Base-by-base conservation (phyloP, 2,797 vertebrate species). In the Bradypodion ventrale region DNA sequence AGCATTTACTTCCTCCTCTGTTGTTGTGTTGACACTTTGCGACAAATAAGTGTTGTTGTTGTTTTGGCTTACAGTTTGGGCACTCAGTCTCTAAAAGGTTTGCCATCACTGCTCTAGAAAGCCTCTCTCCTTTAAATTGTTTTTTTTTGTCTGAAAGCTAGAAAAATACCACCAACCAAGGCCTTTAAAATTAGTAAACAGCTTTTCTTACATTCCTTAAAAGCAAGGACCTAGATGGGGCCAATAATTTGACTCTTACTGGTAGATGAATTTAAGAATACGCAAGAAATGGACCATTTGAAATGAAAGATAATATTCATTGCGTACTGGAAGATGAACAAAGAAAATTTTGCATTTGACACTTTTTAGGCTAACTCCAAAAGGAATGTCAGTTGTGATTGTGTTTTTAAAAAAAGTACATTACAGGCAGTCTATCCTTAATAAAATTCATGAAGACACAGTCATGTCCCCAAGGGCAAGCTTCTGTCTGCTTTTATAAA, bases 311-410 rank as follows among this genome's bases (percentile, higher is more conserved):
- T 1, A 85, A 21, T 73, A 7, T 77, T 85, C 75, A 85, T 69
- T 56, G 85, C 79, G 84, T 83, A 90, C 7, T 78, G 59, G 23
- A 90, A 87, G 92, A 90, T 25, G 42, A 91, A 93, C 72, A 91
- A 83, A 56, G 78, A 91, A 87, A 93, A 82, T 40, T 29, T 2
- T 37, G 59, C 42, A 92, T 91, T 94, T 92, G 93, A 83, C 90
- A 10, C 10, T 0, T 40, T 62, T 89, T 80, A 86, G 85, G 92
- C 0, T 89, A 75, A 93, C 76, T 89, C 89, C 75, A 87, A 89
- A 90, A 83, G 32, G 25, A 88, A 88, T 90, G 49, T 91, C 80
- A 87, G 73, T 75, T 86, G 46, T 29, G 89, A 91, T 90, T 89
- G 90, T 2, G 40, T 21, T 49, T 88, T 83, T 83, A 88, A 78